These are phyloP conservation scores for Sapayoa aenigma DNA, from an alignment of 2,113 vertebrate species.

Conservation along the genomic window DNA sequence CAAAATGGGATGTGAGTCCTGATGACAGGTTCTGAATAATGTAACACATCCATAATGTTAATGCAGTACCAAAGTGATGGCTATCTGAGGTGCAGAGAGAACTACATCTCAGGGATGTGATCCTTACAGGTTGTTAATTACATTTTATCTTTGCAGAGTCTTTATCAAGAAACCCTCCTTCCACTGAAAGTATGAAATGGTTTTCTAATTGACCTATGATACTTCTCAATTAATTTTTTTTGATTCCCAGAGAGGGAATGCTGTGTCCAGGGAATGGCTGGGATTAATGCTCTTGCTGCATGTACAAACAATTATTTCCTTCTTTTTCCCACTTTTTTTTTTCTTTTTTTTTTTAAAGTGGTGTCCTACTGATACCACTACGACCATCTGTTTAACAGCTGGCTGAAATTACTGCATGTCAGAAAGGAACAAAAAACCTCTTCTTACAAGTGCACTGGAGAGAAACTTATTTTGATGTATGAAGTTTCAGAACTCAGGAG, in stretches of 20 bases:
- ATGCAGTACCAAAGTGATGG: not conserved
- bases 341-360: not conserved
- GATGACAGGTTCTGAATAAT: not conserved
- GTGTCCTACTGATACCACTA: not conserved
- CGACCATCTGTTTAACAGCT: not conserved
- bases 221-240: not conserved
- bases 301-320: not conserved
- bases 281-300: not conserved
- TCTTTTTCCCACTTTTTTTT: not conserved
- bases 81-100: not conserved
- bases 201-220: not conserved
- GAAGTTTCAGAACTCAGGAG: not conserved
- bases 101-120: not conserved
- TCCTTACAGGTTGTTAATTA: not conserved
- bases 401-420: not conserved
- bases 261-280: rapidly evolving
- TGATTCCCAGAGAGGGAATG: not conserved
- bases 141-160: not conserved
- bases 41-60: not conserved
- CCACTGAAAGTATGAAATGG: not conserved
- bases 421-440: not conserved
- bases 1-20: not conserved
- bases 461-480: not conserved
- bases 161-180: not conserved
- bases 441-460: not conserved